phyloP scores from a whole-genome alignment of 2,888 invertebrate genomes.

The Thereva unica region DNA sequence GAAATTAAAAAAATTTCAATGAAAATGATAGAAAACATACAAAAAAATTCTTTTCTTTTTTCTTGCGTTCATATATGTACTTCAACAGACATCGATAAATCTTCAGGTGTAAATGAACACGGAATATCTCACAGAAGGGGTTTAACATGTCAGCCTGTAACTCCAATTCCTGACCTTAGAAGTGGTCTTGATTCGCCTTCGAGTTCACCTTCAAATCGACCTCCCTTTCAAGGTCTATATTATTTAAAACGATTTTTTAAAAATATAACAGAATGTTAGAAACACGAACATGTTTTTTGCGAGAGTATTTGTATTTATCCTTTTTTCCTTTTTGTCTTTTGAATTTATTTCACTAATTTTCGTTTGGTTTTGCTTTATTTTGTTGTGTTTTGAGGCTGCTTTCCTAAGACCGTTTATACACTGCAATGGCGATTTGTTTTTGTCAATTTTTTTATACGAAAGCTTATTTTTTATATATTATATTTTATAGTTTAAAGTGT shows the following conservation, averaged over 20 bases:
- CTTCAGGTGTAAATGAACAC: conserved; percentile 71
- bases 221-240: conserved; percentile 58
- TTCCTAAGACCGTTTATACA: conserved; percentile 1
- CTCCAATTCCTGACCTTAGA: conserved; percentile 86
- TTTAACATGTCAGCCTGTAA: conserved; percentile 80
- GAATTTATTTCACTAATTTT: conserved; percentile 26
- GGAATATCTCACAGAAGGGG: conserved; percentile 84
- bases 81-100: conserved; percentile 48
- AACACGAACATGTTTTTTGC: conserved; percentile 27
- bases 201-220: conserved; percentile 55
- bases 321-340: conserved; percentile 24
- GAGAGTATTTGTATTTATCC: neutral
- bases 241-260: conserved; percentile 2
- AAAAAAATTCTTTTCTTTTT: conserved; percentile 22
- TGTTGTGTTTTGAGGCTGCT: conserved; percentile 22
- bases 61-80: conserved; percentile 48
- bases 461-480: neutral
- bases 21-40: conserved; percentile 15
- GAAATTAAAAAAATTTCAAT: conserved; percentile 16
- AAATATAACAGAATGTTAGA: conserved; percentile 18
- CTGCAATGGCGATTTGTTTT: conserved; percentile 12
- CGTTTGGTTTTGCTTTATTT: conserved; percentile 10
- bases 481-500: conserved; percentile 39
- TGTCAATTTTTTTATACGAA: neutral
- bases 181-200: conserved; percentile 57